These are phyloP conservation scores for Drosophila subquinaria DNA, from an alignment of 2,888 invertebrate genomes.

Conservation along the genomic window DNA sequence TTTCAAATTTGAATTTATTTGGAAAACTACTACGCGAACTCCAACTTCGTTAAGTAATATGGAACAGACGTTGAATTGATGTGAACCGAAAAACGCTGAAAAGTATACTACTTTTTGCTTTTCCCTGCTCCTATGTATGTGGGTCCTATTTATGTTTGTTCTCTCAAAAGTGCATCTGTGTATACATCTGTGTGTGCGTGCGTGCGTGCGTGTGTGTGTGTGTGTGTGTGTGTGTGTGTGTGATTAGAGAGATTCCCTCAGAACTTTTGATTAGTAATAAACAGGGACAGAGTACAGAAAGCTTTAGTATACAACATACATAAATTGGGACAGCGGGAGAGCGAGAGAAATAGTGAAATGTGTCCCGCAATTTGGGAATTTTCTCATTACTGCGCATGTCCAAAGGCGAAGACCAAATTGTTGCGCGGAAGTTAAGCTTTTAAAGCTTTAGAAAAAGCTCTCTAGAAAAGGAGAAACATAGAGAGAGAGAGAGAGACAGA, in stretches of 20 bases:
- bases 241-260: conserved; percentile 37
- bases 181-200: background rate
- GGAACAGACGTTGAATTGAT: conserved; percentile 27
- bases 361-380: conserved; percentile 14
- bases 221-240: background rate
- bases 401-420: conserved; percentile 14
- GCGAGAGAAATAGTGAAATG: conserved; percentile 1
- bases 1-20: background rate
- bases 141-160: conserved; percentile 25
- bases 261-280: conserved; percentile 46
- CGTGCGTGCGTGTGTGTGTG: background rate
- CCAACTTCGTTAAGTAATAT: conserved; percentile 21
- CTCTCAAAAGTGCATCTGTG: conserved; percentile 24
- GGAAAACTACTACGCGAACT: background rate
- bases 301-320: conserved; percentile 39
- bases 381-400: conserved; percentile 36
- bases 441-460: conserved; percentile 17
- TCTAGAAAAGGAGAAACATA: background rate
- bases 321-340: conserved; percentile 1
- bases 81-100: conserved; percentile 53
- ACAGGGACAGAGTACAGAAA: conserved; percentile 37
- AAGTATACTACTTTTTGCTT: conserved; percentile 61
- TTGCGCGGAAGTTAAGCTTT: conserved; percentile 26
- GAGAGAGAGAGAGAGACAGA: background rate
- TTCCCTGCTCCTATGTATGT: conserved; percentile 22